Evolutionary conservation across 2,797 vertebrate species (phyloP).

Genomic region (Sebastes minor): DNA sequence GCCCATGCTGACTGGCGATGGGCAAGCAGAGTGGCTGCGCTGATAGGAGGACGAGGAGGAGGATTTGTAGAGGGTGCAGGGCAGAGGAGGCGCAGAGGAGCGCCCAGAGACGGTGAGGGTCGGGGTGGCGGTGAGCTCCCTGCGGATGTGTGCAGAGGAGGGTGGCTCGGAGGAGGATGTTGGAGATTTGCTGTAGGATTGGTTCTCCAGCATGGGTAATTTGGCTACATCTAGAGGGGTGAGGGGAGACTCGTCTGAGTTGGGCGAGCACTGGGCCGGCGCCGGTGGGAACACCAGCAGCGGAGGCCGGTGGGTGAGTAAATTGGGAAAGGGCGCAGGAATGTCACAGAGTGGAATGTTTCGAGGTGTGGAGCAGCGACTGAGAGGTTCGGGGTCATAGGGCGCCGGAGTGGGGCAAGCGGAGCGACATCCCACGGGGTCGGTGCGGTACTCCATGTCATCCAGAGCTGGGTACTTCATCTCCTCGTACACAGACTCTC

Average conservation of each 20-base stretch:
- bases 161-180: conserved; percentile 85
- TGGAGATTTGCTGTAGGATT: conserved; percentile 93
- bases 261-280: conserved; percentile 96
- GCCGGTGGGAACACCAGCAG: conserved; percentile 96
- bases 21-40: conserved; percentile 95
- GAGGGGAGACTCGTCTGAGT: conserved; percentile 97
- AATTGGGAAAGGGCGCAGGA: conserved; percentile 96
- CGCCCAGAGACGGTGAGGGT: conserved; percentile 89
- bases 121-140: conserved; percentile 89
- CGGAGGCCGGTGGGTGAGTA: conserved; percentile 94
- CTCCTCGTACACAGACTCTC: conserved; percentile 97
- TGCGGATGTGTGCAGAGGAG: conserved; percentile 85
- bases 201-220: conserved; percentile 92
- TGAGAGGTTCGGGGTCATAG: conserved; percentile 91
- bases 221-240: conserved; percentile 95
- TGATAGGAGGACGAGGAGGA: conserved; percentile 88
- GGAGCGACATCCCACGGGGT: conserved; percentile 91
- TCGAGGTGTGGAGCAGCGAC: conserved; percentile 90
- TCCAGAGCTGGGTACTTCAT: conserved; percentile 98
- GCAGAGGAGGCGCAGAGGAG: conserved; percentile 93
- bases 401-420: conserved; percentile 95
- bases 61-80: conserved; percentile 93
- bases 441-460: conserved; percentile 90
- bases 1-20: conserved; percentile 97
- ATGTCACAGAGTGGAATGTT: conserved; percentile 94